phyloP scores from a whole-genome alignment of 2,888 invertebrate genomes.

The Tolmerus cingulatus region DNA sequence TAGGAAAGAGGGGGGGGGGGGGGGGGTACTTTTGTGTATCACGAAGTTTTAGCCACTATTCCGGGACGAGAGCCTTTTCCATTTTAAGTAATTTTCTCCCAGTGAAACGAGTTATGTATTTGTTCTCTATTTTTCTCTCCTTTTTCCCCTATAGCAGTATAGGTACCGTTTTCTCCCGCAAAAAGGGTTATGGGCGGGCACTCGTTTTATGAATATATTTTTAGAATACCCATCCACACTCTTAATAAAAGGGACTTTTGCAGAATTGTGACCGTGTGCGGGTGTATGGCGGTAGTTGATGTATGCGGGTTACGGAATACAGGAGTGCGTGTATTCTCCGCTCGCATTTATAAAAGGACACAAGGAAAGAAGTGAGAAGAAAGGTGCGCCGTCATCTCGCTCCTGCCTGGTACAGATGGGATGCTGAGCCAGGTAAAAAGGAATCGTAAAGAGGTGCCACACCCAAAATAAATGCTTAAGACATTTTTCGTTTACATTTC shows the following conservation, averaged over 20 bases:
- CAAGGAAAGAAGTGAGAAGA: slow-evolving; percentile 31
- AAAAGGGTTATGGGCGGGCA: slow-evolving; percentile 33
- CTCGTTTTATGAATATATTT: slow-evolving; percentile 40
- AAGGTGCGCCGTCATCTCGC: background rate
- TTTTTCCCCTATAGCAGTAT: slow-evolving; percentile 15
- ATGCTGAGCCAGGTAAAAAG: background rate
- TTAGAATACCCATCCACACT: slow-evolving; percentile 31
- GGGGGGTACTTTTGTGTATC: background rate
- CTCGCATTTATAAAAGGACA: slow-evolving; percentile 20
- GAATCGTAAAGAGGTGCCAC: slow-evolving; percentile 20
- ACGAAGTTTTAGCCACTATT: slow-evolving; percentile 4
- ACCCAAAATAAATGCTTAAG: slow-evolving; percentile 29
- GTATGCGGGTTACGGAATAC: background rate
- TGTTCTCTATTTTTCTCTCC: slow-evolving; percentile 40
- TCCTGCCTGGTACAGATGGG: background rate
- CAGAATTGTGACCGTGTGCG: background rate
- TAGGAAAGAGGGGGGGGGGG: background rate
- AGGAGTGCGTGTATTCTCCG: slow-evolving; percentile 27
- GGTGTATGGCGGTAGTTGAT: background rate
- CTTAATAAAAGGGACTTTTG: slow-evolving; percentile 33
- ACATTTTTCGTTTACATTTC: background rate
- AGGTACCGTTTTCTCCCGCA: background rate
- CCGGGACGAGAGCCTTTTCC: slow-evolving; percentile 13
- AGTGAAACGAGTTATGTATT: slow-evolving; percentile 35
- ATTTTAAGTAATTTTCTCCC: slow-evolving; percentile 40